phyloP scores from a whole-genome alignment of 2,797 vertebrate species.

The Sebastes cheni region DNA sequence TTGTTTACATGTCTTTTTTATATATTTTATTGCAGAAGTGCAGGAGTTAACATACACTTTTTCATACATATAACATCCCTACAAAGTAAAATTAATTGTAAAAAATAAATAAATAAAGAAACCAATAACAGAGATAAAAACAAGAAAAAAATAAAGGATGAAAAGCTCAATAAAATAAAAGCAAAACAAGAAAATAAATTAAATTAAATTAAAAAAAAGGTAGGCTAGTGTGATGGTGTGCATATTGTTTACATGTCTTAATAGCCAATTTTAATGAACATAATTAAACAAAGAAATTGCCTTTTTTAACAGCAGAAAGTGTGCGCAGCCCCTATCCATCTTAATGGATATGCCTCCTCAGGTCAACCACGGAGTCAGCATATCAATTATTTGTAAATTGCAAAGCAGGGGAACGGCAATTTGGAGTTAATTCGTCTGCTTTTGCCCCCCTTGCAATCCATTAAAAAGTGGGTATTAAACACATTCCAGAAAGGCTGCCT shows the following conservation, averaged over 20 bases:
- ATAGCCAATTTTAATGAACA: neutral
- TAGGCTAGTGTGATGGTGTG: no score
- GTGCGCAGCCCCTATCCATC: neutral
- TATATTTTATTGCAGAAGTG: no score
- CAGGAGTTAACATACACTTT: no score
- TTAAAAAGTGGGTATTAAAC: constrained; percentile 38
- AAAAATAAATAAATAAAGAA: fast-evolving
- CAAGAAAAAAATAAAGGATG: no score
- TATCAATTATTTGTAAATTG: constrained; percentile 54
- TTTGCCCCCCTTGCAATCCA: constrained; percentile 32
- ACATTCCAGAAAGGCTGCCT: constrained; percentile 22
- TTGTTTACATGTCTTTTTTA: constrained; percentile 3
- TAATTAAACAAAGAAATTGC: constrained; percentile 33
- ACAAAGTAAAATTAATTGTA: no score
- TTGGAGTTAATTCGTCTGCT: constrained; percentile 46
- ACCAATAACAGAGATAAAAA: no score
- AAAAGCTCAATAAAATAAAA: no score
- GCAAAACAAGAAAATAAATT: no score
- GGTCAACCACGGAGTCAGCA: constrained; percentile 22
- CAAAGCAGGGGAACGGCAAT: constrained; percentile 25
- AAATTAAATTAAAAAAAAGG: no score
- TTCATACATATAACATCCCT: no score
- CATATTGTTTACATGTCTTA: constrained; percentile 4
- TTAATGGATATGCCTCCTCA: constrained; percentile 30
- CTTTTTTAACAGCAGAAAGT: constrained; percentile 29